Conservation (phyloP, 2,888 invertebrate species). For the Caradrina kadenii region DNA sequence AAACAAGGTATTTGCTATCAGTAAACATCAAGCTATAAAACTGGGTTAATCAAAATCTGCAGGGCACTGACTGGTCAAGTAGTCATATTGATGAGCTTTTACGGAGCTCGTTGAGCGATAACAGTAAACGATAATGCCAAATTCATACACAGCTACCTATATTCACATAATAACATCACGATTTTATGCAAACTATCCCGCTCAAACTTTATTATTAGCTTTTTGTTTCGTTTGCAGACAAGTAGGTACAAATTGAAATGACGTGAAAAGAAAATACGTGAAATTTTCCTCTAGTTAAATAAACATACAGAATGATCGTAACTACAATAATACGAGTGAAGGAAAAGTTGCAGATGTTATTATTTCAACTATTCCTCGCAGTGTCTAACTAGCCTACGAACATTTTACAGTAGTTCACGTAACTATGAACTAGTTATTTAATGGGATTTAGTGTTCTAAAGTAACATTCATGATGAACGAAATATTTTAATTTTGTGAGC, state of each 20-base stretch:
- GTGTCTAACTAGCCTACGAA: constrained; percentile 8
- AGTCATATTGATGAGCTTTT: constrained; percentile 36
- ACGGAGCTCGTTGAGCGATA: constrained; percentile 24
- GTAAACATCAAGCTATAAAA: constrained; percentile 13
- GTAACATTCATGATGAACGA: neutral
- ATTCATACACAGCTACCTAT: constrained; percentile 13
- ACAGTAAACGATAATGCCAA: constrained; percentile 4
- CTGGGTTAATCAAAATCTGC: constrained; percentile 10
- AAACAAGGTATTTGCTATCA: neutral
- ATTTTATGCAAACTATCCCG: constrained; percentile 1
- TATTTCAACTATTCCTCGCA: constrained; percentile 34
- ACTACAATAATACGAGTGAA: constrained; percentile 56
- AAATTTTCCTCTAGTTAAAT: constrained; percentile 38
- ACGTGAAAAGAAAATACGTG: constrained; percentile 44
- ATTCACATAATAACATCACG: constrained; percentile 7
- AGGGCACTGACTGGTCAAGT: constrained; percentile 8
- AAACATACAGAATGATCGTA: constrained; percentile 38
- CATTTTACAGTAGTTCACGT: constrained; percentile 18
- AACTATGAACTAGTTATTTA: constrained; percentile 27
- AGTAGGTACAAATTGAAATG: constrained; percentile 40
- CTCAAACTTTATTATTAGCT: constrained; percentile 33
- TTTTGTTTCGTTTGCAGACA: constrained; percentile 26
- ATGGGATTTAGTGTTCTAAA: neutral
- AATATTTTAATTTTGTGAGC: neutral
- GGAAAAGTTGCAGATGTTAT: constrained; percentile 58